phyloP scores from a whole-genome alignment of 2,797 vertebrate genomes.

The Gorsachius magnificus region DNA sequence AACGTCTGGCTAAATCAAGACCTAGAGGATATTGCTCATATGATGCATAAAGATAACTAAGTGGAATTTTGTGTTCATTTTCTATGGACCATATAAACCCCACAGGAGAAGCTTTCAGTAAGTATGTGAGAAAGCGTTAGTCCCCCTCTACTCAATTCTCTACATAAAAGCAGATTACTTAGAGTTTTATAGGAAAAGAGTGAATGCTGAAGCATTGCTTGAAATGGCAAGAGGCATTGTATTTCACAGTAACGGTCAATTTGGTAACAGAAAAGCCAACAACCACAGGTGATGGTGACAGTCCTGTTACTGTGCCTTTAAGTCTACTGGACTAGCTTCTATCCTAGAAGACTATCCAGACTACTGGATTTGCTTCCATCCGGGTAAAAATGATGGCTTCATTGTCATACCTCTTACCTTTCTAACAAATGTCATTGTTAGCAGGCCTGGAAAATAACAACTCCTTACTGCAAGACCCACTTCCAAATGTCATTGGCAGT shows the following conservation, averaged over 20 bases:
- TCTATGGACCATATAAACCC: neutral
- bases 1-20: neutral
- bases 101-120: neutral
- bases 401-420: neutral
- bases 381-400: constrained; percentile 17
- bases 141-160: neutral
- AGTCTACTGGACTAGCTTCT: neutral
- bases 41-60: neutral
- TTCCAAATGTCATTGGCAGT: neutral
- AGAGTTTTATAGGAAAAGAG: neutral
- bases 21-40: neutral
- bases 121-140: neutral
- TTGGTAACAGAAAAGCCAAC: constrained; percentile 49
- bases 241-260: constrained; percentile 25
- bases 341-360: no score
- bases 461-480: neutral
- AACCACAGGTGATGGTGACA: neutral
- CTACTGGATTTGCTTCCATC: constrained; percentile 1
- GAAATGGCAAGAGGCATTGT: neutral
- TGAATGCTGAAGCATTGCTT: neutral
- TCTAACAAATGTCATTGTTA: neutral
- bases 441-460: neutral
- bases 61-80: neutral
- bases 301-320: neutral
- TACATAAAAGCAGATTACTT: neutral